phyloP scores from a whole-genome alignment of 2,888 invertebrate genomes.

The Diarsia brunnea region DNA sequence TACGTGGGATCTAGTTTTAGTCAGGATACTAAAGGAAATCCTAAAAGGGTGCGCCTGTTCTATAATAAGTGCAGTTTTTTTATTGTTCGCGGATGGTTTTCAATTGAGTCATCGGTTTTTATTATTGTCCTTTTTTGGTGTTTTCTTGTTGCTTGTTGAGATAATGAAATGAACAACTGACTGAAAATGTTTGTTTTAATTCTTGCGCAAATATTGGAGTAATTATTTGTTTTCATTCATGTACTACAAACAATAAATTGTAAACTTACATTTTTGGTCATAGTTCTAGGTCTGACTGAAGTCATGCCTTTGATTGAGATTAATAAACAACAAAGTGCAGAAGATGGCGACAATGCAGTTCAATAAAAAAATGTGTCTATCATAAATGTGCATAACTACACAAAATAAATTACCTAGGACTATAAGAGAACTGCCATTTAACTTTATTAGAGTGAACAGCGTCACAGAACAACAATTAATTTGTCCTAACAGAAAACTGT shows the following conservation, averaged over 20 bases:
- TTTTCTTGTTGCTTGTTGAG: slow-evolving; percentile 15
- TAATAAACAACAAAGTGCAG: no score
- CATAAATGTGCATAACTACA: no score
- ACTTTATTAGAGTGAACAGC: no score
- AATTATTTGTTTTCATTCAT: no score
- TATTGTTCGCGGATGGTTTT: slow-evolving; percentile 38
- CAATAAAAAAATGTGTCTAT: no score
- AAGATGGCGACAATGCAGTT: no score
- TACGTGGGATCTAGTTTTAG: slow-evolving; percentile 88
- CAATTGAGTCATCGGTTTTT: slow-evolving; percentile 55
- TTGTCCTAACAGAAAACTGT: no score
- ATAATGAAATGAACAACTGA: neutral
- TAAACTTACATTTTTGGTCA: neutral
- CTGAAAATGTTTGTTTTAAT: slow-evolving; percentile 1
- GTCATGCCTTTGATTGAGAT: neutral
- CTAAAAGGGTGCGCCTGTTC: slow-evolving; percentile 85
- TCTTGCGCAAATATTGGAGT: accelerated
- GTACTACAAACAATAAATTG: no score
- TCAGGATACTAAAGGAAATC: slow-evolving; percentile 82
- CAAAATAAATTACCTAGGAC: no score
- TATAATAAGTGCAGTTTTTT: slow-evolving; percentile 68
- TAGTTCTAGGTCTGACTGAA: neutral
- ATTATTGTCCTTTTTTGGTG: slow-evolving; percentile 22
- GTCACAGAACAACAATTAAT: no score
- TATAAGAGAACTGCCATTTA: no score